Evolutionary conservation across 2,888 invertebrate species (phyloP).

Genomic region (Drosophila kuntzei): DNA sequence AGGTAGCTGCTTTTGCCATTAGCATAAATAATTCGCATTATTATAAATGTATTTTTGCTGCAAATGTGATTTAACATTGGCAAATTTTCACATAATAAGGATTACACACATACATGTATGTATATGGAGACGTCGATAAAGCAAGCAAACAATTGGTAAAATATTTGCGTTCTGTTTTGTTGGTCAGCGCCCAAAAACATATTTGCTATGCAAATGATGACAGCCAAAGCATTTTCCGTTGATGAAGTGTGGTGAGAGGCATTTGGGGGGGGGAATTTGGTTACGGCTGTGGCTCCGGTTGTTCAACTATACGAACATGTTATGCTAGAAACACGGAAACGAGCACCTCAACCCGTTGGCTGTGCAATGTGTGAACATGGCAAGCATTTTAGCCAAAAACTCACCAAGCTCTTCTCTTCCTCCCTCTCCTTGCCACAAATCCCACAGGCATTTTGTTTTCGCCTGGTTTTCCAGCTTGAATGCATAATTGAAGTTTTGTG

Average conservation of each 20-base stretch:
- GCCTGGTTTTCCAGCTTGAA: background rate
- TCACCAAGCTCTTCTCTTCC: slow-evolving; percentile 11
- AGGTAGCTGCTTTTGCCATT: slow-evolving; percentile 38
- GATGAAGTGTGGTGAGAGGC: background rate
- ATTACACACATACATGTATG: slow-evolving; percentile 10
- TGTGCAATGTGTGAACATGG: slow-evolving; percentile 38
- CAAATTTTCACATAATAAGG: slow-evolving; percentile 59
- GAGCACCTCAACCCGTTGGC: slow-evolving; percentile 26
- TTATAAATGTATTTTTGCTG: slow-evolving; percentile 30
- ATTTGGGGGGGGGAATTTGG: background rate
- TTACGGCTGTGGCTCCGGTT: background rate
- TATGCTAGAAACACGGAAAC: slow-evolving; percentile 33
- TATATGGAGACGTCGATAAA: slow-evolving; percentile 3
- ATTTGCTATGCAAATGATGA: slow-evolving; percentile 69
- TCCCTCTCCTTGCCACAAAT: slow-evolving; percentile 7
- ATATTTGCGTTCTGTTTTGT: slow-evolving; percentile 44
- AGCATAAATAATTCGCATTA: slow-evolving; percentile 55
- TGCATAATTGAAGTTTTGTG: slow-evolving; percentile 56
- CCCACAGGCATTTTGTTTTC: slow-evolving; percentile 10
- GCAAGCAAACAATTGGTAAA: slow-evolving; percentile 42
- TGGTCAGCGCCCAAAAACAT: slow-evolving; percentile 33
- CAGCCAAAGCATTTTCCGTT: slow-evolving; percentile 40
- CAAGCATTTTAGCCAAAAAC: slow-evolving; percentile 48
- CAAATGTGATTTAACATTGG: slow-evolving; percentile 39
- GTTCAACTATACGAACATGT: slow-evolving; percentile 40